Evolutionary conservation across 92 coral and sea anemone genomes (phyloP).

Genomic region (Pocillopora meandrina): DNA sequence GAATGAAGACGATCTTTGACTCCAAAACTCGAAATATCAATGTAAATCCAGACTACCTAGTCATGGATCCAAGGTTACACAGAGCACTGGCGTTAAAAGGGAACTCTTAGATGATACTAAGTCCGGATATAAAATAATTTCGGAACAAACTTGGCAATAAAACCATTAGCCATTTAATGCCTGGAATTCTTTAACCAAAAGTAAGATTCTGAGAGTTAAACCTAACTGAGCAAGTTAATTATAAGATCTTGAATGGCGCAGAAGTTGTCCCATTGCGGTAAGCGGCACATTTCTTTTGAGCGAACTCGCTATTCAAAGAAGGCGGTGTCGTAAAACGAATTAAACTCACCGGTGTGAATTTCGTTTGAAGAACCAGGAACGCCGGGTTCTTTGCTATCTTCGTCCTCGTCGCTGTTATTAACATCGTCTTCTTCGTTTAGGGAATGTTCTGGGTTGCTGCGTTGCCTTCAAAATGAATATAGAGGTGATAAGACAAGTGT

Average conservation of each 20-base stretch:
- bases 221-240: not conserved
- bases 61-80: not conserved
- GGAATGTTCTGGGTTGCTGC: slow-evolving; percentile 21
- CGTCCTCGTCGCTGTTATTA: slow-evolving; percentile 66
- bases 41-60: not conserved
- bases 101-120: not conserved
- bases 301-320: slow-evolving; percentile 24
- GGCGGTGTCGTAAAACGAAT: slow-evolving; percentile 20
- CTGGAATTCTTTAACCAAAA: not conserved
- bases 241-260: not conserved
- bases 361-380: slow-evolving; percentile 12
- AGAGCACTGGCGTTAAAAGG: not conserved
- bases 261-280: not conserved
- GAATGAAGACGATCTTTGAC: not conserved
- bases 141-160: not conserved
- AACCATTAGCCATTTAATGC: not conserved
- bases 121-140: not conserved
- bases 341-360: slow-evolving; percentile 24
- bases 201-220: not conserved
- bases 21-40: not conserved
- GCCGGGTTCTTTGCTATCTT: slow-evolving; percentile 40
- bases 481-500: slow-evolving; percentile 73
- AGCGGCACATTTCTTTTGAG: slow-evolving; percentile 10
- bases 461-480: slow-evolving; percentile 36
- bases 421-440: slow-evolving; percentile 63